phyloP scores from a whole-genome alignment of 1,140 invertebrate species.

The Pantala flavescens region DNA sequence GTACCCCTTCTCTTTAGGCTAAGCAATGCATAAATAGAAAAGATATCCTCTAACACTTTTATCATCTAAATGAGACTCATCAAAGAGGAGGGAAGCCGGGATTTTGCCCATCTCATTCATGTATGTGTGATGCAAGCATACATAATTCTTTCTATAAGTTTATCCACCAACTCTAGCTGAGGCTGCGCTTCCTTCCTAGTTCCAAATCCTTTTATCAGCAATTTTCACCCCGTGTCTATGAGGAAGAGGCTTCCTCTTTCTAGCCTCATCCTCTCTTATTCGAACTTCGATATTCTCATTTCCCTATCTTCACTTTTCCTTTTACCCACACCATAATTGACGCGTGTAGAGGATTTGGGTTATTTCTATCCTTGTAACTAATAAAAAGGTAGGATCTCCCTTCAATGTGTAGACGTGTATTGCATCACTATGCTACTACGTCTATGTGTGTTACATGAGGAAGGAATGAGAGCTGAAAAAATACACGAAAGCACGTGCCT shows the following conservation, averaged over 20 bases:
- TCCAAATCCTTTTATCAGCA: neutral
- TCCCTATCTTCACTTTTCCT: neutral
- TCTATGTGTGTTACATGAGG: no score
- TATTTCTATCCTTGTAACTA: no score
- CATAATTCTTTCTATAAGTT: neutral
- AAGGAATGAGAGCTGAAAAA: no score
- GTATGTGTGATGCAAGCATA: neutral
- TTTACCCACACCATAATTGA: neutral
- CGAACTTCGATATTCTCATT: no score
- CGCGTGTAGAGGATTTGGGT: no score
- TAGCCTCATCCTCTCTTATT: neutral
- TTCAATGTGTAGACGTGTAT: no score
- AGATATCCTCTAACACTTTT: neutral
- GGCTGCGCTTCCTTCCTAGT: neutral
- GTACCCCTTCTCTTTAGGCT: neutral
- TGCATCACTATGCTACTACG: no score
- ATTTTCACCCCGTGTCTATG: no score
- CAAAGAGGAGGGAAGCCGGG: neutral
- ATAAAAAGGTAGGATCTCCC: no score
- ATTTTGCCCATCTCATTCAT: neutral
- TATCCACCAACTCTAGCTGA: neutral
- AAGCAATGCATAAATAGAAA: neutral
- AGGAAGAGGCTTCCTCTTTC: neutral
- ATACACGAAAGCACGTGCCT: no score
- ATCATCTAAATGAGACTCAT: neutral